Evolutionary conservation across 2,797 vertebrate genomes (phyloP), one percentile per base, ranked within the genome.

Genomic region (Poeciliopsis paucimaculata): DNA sequence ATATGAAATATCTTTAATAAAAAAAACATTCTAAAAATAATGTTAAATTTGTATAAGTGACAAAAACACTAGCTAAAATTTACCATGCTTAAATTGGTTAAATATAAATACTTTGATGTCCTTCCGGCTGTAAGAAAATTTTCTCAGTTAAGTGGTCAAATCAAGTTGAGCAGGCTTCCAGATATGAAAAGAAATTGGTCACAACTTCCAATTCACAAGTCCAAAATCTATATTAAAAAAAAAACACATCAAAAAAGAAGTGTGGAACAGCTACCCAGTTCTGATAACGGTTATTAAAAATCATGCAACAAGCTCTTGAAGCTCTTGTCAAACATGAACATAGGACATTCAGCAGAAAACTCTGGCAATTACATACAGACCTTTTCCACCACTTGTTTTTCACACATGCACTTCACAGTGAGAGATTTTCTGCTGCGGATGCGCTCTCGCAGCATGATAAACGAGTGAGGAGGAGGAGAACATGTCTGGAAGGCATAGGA

Each of bases 361-460:
- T 45, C 43, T 34, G 41, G n/a, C 20, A 46, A 46, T 62, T 76
- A 60, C 23, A 12, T 41, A 5, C 39, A 76, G 16, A 46, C 20
- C 43, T 75, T 75, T 45, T 46, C n/a, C 28, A 55, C 72, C 66
- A 73, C 18, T 47, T 39, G 31, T 45, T 60, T 75, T 57, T 16
- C 39, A 31, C 41, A 75, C 41, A 62, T 64, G n/a, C 41, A 64
- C 43, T 76, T 64, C 57, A 34, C 28, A 34, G 55, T 47, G 57
- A 43, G 57, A 43, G n/a, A 15, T 64, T 46, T 46, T 36, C 43
- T 62, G 41, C 73, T 75, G 36, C 39, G 46, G 55, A 76, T 64
- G 73, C 10, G 39, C 57, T 26, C 16, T 36, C 45, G 26, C 57
- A 47, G 57, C 74, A 76, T 64, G 20, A 76, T 45, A n/a, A 71